Conservation (phyloP, 2,113 vertebrate genomes). For the Aphyosemion australe region DNA sequence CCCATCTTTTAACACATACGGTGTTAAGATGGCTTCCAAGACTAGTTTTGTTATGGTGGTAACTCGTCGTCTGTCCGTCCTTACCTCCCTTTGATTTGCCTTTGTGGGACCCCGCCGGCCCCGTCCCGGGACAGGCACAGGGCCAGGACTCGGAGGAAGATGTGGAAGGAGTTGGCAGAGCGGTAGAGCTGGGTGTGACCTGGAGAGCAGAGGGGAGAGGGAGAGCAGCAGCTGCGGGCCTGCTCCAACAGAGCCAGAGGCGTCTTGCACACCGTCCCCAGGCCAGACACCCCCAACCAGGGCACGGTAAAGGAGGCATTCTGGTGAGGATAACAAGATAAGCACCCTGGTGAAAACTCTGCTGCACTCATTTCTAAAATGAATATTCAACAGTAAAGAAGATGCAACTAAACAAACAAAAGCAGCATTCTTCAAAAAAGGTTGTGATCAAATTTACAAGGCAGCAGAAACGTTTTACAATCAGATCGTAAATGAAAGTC, state of each 20-base stretch:
- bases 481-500: no score
- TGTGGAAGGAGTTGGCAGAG: slow-evolving; percentile 89
- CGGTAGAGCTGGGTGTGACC: slow-evolving; percentile 83
- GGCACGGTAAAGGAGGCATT: slow-evolving; percentile 87
- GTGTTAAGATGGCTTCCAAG: slow-evolving; percentile 8
- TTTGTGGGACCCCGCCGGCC: slow-evolving; percentile 86
- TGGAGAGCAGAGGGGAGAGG: slow-evolving; percentile 60
- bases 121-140: slow-evolving; percentile 84
- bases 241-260: slow-evolving; percentile 87
- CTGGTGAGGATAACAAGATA: slow-evolving; percentile 69
- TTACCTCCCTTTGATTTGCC: slow-evolving; percentile 97
- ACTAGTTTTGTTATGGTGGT: slow-evolving; percentile 27
- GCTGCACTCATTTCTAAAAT: no score
- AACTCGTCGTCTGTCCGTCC: slow-evolving; percentile 25
- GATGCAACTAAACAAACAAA: background rate
- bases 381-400: background rate
- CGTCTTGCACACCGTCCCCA: slow-evolving; percentile 84
- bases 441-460: no score
- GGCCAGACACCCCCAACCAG: slow-evolving; percentile 89
- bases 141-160: slow-evolving; percentile 92
- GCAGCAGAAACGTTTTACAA: no score
- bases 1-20: background rate
- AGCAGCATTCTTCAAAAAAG: no score
- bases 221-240: slow-evolving; percentile 84
- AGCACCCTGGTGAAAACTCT: no score